Base-by-base conservation (phyloP, 2,797 vertebrate species). In the Thunnus albacares region DNA sequence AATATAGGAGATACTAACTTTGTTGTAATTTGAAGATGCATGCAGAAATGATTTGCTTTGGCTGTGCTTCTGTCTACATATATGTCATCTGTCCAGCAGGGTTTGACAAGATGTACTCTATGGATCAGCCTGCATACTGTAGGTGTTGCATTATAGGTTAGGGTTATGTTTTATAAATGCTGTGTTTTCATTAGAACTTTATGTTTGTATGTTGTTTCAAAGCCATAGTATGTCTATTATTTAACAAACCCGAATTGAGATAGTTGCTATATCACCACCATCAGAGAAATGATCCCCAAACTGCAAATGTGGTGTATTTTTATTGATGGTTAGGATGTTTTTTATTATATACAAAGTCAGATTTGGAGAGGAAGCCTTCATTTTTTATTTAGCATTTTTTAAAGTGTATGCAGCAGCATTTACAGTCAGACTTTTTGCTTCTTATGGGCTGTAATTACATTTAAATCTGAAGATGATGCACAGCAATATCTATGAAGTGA, bases 61-160 rank as follows among this genome's bases (percentile, higher is more conserved):
- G 61, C 79, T 79, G 71, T 65, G 67, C 90, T 95, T 91, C 45
- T 72, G 43, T 81, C 72, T 97, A 95, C 95, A 96, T 97, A 97
- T 96, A 96, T 96, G 95, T 95, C 95, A 96, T 95, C 94, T 96
- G 95, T 95, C 94, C 95, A 92, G 87, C 93, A 93, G 95, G 95
- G 18, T 22, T 10, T 11, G 13, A 67, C 41, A 12, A 11, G 41
- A 52, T 56, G 24, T 14, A 51, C 45, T 55, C 14, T 92, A 94
- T 95, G 22, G 51, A 76, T 71, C 33, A 53, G 47, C 30, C n/a
- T 38, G 2, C 6, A 52, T 20, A 30, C 28, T 30, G 28, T 30
- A 35, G 57, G 11, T 20, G 6, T 18, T 53, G 9, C 26, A 57
- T n/a, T 57, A 38, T 43, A 41, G 57, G 17, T 41, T 69, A 69